phyloP scores from a whole-genome alignment of 2,113 vertebrate species.

The Gambusia affinis region DNA sequence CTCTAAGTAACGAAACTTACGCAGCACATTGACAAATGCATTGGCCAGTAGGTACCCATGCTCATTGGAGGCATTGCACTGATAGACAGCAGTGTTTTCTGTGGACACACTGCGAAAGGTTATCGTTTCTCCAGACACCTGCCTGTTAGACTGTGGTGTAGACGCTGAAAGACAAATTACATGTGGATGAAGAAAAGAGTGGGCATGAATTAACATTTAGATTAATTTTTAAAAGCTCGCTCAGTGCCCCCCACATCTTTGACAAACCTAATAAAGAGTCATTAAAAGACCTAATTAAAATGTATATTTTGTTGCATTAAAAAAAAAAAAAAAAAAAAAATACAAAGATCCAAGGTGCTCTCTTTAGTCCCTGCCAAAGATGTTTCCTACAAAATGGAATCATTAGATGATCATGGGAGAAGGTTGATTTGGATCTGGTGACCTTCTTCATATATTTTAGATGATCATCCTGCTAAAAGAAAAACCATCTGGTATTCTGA shows the following conservation, averaged over 20 bases:
- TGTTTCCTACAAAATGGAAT: neutral
- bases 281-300: neutral
- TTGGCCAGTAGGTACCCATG: conserved; percentile 94
- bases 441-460: neutral
- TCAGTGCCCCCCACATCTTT: neutral
- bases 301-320: neutral
- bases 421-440: neutral
- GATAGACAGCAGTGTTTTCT: conserved; percentile 92
- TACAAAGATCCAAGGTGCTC: neutral
- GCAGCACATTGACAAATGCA: conserved; percentile 92
- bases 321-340: too few species aligned
- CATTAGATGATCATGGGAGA: neutral
- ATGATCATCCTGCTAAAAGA: neutral
- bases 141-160: conserved; percentile 85
- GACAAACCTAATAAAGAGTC: neutral
- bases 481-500: too few species aligned
- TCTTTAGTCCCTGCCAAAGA: neutral
- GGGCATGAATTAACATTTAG: neutral
- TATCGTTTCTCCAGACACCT: conserved; percentile 89
- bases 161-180: conserved; percentile 70
- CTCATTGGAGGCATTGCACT: conserved; percentile 96
- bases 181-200: neutral
- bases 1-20: conserved; percentile 73
- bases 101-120: conserved; percentile 87
- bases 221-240: neutral